Conservation (phyloP, 1,140 invertebrate genomes). For the Ceratosolen fusciceps region DNA sequence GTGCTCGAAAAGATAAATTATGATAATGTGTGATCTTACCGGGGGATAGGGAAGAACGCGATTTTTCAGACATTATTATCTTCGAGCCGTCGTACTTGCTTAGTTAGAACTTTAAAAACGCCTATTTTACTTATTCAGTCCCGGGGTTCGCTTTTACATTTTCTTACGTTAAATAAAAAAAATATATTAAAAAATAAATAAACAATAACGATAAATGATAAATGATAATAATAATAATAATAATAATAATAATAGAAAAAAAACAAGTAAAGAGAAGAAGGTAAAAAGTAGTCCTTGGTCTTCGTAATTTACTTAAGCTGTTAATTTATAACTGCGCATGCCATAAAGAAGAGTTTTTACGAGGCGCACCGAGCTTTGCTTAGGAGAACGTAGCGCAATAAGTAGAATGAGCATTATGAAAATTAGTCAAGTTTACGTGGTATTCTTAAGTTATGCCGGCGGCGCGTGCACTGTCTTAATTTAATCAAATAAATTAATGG, state of each 20-base stretch:
- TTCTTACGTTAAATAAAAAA: too few relatives aligned
- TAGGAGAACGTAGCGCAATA: constrained; percentile 3
- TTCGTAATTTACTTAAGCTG: constrained; percentile 15
- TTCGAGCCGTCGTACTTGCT: not conserved
- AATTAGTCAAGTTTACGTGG: constrained; percentile 14
- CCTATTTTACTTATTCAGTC: not conserved
- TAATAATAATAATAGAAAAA: too few relatives aligned
- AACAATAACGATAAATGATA: too few relatives aligned
- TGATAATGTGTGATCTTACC: not conserved
- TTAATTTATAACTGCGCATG: constrained; percentile 1
- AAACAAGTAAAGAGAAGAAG: too few relatives aligned
- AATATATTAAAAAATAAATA: too few relatives aligned
- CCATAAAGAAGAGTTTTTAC: constrained; percentile 10
- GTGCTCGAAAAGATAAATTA: not conserved
- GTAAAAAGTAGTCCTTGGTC: constrained; percentile 3
- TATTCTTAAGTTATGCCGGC: constrained; percentile 9
- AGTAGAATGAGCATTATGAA: not conserved
- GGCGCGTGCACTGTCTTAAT: not conserved
- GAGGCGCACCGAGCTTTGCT: constrained; percentile 2
- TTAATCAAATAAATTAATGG: constrained; percentile 2
- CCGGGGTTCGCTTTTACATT: not conserved
- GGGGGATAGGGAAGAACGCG: not conserved
- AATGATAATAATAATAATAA: too few relatives aligned
- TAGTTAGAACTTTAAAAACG: not conserved
- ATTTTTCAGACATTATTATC: not conserved